Conservation (phyloP, 2,888 invertebrate genomes). For the Chrysolina haemoptera region DNA sequence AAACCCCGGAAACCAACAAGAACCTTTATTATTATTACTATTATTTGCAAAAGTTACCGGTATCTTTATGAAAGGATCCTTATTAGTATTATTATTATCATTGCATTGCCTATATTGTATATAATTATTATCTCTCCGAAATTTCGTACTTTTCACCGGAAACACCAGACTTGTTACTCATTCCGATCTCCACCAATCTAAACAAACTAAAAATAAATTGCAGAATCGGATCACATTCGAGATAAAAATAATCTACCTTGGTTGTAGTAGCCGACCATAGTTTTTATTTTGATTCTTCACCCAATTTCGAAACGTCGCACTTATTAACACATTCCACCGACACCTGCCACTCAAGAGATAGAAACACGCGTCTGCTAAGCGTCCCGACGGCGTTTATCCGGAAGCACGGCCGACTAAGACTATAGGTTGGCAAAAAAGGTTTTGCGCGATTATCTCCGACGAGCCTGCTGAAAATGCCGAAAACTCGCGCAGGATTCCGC, state of each 20-base stretch:
- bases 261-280: constrained; percentile 51
- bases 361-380: constrained; percentile 42
- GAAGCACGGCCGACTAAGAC: constrained; percentile 38
- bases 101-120: too few relatives aligned
- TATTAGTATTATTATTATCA: too few relatives aligned
- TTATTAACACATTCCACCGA: constrained; percentile 58
- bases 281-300: constrained; percentile 15
- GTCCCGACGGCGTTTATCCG: constrained; percentile 41
- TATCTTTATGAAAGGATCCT: too few relatives aligned
- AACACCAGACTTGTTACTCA: neutral
- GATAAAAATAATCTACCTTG: constrained; percentile 49
- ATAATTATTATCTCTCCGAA: too few relatives aligned
- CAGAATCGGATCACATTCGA: constrained; percentile 4
- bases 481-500: constrained; percentile 21
- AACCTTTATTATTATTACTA: too few relatives aligned
- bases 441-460: constrained; percentile 28
- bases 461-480: constrained; percentile 7
- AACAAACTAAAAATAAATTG: constrained; percentile 32
- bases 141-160: neutral
- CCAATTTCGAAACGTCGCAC: constrained; percentile 51
- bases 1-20: too few relatives aligned
- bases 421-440: constrained; percentile 27
- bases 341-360: constrained; percentile 40
- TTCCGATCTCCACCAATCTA: constrained; percentile 6
- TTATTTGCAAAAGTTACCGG: too few relatives aligned